phyloP scores from a whole-genome alignment of 2,888 invertebrate genomes.

The Thymelicus acteon region DNA sequence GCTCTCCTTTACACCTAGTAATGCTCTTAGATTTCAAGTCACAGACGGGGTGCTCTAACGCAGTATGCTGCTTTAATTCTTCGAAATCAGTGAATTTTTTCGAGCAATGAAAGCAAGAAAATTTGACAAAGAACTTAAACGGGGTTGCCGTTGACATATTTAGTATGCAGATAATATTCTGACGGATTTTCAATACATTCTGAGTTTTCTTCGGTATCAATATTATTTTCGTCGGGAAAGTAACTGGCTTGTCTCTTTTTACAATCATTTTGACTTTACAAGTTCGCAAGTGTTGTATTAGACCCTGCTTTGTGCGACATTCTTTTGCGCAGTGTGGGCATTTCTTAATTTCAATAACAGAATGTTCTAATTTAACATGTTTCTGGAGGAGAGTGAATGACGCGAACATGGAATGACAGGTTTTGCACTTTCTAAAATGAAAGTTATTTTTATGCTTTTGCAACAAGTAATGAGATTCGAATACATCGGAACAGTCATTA shows the following conservation, averaged over 20 bases:
- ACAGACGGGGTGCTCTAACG: conserved; percentile 64
- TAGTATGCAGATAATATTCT: conserved; percentile 70
- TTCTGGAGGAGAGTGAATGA: conserved; percentile 57
- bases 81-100: conserved; percentile 69
- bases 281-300: conserved; percentile 63
- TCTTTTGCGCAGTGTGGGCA: conserved; percentile 68
- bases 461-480: conserved; percentile 50
- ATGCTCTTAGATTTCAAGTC: conserved; percentile 69
- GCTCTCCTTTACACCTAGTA: conserved; percentile 71
- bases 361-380: conserved; percentile 63
- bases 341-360: conserved; percentile 56
- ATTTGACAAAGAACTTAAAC: conserved; percentile 72
- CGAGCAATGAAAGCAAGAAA: conserved; percentile 72
- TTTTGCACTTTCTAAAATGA: conserved; percentile 62
- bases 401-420: conserved; percentile 57
- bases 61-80: conserved; percentile 66
- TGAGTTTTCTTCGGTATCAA: conserved; percentile 58
- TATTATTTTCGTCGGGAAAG: conserved; percentile 42
- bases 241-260: conserved; percentile 41
- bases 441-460: conserved; percentile 55
- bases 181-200: conserved; percentile 64
- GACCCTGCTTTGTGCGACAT: conserved; percentile 61
- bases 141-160: conserved; percentile 77
- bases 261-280: conserved; percentile 60
- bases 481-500: conserved; percentile 56